Conservation (phyloP, 92 coral and sea anemone genomes). For the Hydrozoanthus gracilis region DNA sequence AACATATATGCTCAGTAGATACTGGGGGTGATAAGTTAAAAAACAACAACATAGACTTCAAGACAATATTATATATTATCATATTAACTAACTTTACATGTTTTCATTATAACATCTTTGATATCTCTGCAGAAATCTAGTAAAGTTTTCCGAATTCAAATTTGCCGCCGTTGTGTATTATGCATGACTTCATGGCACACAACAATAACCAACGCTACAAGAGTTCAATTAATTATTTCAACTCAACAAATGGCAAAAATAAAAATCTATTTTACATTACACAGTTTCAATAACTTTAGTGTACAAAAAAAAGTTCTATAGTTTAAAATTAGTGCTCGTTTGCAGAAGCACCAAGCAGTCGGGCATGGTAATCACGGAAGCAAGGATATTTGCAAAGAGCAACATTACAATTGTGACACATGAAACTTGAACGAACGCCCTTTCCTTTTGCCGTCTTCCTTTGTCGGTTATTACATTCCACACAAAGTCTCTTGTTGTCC, state of each 20-base stretch:
- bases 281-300: slow-evolving; percentile 3
- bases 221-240: no score
- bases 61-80: not conserved
- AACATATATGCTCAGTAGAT: slow-evolving; percentile 3
- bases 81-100: slow-evolving; percentile 6
- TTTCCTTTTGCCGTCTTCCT: slow-evolving; percentile 55
- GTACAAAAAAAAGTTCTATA: not conserved
- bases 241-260: slow-evolving; percentile 4
- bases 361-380: slow-evolving; percentile 54
- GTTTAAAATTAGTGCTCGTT: not conserved
- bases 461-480: slow-evolving; percentile 51
- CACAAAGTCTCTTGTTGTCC: slow-evolving; percentile 49
- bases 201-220: not conserved
- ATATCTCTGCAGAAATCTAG: slow-evolving; percentile 11
- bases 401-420: slow-evolving; percentile 54
- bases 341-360: slow-evolving; percentile 9
- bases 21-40: slow-evolving; percentile 1
- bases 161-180: slow-evolving; percentile 51
- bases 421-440: slow-evolving; percentile 55
- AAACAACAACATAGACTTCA: slow-evolving; percentile 2
- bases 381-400: slow-evolving; percentile 58
- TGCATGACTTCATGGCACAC: not conserved
- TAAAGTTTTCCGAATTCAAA: slow-evolving; percentile 40
- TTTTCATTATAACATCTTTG: slow-evolving; percentile 7
- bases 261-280: not conserved